Percentiles rank a stretch among this genome's conserved stretches.
Conservation (phyloP, 2,888 invertebrate species). For the Eledone cirrhosa region DNA sequence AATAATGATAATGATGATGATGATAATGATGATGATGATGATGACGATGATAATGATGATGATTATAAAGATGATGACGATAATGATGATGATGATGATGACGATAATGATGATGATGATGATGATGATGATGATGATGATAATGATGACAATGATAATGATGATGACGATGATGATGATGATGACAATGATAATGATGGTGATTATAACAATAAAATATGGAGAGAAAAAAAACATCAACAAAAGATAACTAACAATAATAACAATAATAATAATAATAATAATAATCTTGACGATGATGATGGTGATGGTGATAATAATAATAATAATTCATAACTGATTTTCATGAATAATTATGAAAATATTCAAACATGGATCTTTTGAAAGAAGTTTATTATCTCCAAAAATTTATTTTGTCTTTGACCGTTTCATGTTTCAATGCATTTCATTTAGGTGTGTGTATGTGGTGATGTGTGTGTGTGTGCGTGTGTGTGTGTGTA, state of each 20-base stretch:
- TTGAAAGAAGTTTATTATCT: slow-evolving; percentile 22
- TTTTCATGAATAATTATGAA: slow-evolving; percentile 28
- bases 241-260: too few species aligned
- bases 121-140: background rate
- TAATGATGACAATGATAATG: background rate
- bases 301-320: too few species aligned
- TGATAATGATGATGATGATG: too few species aligned
- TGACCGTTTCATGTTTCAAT: slow-evolving; percentile 26
- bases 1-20: slow-evolving; percentile 6
- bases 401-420: slow-evolving; percentile 26
- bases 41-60: background rate
- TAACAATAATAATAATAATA: too few species aligned
- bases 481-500: background rate
- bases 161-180: background rate
- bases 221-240: too few species aligned
- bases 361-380: slow-evolving; percentile 20
- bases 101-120: background rate
- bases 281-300: too few species aligned
- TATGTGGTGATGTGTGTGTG: background rate
- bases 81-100: slow-evolving; percentile 1
- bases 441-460: background rate
- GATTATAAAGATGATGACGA: too few species aligned
- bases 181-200: background rate
- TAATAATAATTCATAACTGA: slow-evolving; percentile 15
- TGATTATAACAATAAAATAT: too few species aligned